Conservation (phyloP, 2,888 invertebrate species). For the Phlogophora meticulosa region DNA sequence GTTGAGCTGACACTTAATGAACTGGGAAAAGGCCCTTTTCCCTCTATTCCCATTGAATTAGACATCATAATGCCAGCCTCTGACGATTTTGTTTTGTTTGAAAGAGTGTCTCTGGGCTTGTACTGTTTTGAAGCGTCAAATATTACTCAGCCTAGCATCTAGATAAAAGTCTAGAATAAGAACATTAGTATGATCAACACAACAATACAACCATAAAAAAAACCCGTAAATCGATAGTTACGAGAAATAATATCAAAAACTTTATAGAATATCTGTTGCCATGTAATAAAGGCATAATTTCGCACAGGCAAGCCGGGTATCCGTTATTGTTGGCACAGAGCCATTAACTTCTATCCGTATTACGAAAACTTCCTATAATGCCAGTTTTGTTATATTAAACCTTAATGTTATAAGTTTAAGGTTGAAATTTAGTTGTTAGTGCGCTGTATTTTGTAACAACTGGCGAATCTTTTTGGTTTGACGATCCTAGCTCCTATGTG, state of each 20-base stretch:
- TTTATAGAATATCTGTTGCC: constrained; percentile 68
- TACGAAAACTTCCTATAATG: constrained; percentile 80
- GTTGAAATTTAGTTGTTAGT: constrained; percentile 59
- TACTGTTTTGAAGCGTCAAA: no score
- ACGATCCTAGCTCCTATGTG: constrained; percentile 39
- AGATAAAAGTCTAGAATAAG: no score
- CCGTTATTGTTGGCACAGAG: constrained; percentile 80
- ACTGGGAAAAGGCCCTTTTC: no score
- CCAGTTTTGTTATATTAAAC: constrained; percentile 74
- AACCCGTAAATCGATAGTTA: constrained; percentile 41
- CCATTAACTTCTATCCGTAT: constrained; percentile 81
- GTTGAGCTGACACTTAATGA: no score
- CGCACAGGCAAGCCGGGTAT: constrained; percentile 69
- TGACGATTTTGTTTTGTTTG: no score
- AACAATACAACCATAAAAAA: constrained; percentile 27
- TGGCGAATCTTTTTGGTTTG: constrained; percentile 62
- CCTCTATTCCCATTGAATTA: no score
- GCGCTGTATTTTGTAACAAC: constrained; percentile 53
- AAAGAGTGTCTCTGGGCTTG: no score
- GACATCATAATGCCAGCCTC: no score
- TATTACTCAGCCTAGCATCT: no score
- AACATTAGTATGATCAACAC: not conserved
- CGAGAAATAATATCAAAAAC: constrained; percentile 43
- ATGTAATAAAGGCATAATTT: constrained; percentile 73
- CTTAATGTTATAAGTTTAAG: constrained; percentile 70